These are phyloP conservation scores for Orthosia incerta DNA, from an alignment of 2,888 invertebrate species.

Conservation along the genomic window DNA sequence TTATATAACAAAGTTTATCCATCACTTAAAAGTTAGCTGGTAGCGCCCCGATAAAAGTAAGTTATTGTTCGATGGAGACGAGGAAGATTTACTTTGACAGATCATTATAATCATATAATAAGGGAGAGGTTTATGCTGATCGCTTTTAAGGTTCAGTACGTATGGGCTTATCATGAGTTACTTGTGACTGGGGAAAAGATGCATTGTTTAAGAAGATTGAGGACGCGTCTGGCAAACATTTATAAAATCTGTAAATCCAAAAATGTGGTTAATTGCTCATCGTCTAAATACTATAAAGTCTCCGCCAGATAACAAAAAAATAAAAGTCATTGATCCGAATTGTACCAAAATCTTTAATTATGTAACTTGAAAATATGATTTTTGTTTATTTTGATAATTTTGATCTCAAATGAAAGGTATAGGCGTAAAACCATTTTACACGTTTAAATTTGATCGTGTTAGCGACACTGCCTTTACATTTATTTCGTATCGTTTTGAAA, in stretches of 20 bases:
- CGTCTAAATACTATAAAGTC: neutral
- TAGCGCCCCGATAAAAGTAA: conserved; percentile 63
- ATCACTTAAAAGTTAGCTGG: conserved; percentile 67
- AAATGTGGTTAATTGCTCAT: neutral
- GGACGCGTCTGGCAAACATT: neutral
- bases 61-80: conserved; percentile 59
- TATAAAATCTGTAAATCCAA: conserved; percentile 1
- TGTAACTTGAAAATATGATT: too few relatives aligned
- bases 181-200: neutral
- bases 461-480: too few relatives aligned
- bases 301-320: too few relatives aligned
- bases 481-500: too few relatives aligned
- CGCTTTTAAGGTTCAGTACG: conserved; percentile 26
- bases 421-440: too few relatives aligned
- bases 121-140: conserved; percentile 43
- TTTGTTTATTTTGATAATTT: too few relatives aligned
- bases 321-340: too few relatives aligned
- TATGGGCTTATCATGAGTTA: conserved; percentile 27
- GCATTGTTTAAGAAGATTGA: neutral
- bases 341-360: too few relatives aligned
- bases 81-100: conserved; percentile 60
- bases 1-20: conserved; percentile 69
- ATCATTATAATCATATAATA: conserved; percentile 56
- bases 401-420: too few relatives aligned
- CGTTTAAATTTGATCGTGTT: too few relatives aligned